Base-by-base conservation (phyloP, 2,797 vertebrate genomes). In the Mus minutoides region DNA sequence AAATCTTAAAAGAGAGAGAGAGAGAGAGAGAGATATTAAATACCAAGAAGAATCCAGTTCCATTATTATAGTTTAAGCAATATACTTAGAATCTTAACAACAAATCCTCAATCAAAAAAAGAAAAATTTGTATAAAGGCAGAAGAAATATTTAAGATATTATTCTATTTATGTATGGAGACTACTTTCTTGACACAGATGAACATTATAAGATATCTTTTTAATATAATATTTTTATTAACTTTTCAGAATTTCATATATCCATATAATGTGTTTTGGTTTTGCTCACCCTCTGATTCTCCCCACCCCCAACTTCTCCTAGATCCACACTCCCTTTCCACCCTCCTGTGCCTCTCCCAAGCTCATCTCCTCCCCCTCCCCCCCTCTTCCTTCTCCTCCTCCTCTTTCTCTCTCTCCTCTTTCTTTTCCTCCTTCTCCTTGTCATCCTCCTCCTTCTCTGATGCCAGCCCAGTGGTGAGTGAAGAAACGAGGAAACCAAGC, bases 111-210 rank as follows among this genome's bases (percentile, higher is more conserved):
- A 67, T 26, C 52, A 75, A 94, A 89, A 58, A n/a, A 40, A 85
- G 37, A 92, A 95, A 93, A 83, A n/a, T 52, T 96, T 91, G n/a
- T 56, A 49, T 92, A 73, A 17, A 85, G 40, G 21, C 22, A 90
- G 46, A 89, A 90, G 37, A 89, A 92, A 92, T 54, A 24, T 88
- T 92, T 92, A 82, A 94, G 87, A 77, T 29, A 88, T 92, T 93
- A 49, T 77, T 80, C 92, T 88, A 73, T 31, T 58, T 91, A 64
- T 92, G 90, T 19, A 85, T 46, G 31, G 71, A 96, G 16, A 58
- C 92, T 88, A 77, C 37, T 90, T 96, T 80, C 54, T 79, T 93
- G 71, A 64, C 7, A 77, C 71, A 5, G n/a, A 91, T 91, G 79
- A 95, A 29, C 16, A 88, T 40, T 88, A 78, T n/a, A 73, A 54